Conservation (phyloP, 2,797 vertebrate species). For the Helostoma temminkii region DNA sequence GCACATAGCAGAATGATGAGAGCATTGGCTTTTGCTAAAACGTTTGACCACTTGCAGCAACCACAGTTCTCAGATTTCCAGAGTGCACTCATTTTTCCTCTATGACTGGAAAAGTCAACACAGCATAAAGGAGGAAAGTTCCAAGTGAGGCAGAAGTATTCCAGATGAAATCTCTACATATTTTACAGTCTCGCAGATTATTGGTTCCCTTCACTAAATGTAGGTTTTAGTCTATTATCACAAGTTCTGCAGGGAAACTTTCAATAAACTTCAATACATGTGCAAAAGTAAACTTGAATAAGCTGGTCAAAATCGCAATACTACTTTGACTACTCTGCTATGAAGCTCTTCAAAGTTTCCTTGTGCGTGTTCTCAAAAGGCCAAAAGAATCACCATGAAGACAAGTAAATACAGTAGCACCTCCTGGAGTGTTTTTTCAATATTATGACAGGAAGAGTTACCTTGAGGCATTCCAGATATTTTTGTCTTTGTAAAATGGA, state of each 20-base stretch:
- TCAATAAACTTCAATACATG: slow-evolving; percentile 41
- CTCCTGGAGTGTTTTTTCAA: slow-evolving; percentile 48
- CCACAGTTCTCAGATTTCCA: slow-evolving; percentile 69
- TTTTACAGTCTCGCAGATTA: slow-evolving; percentile 22
- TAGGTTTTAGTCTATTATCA: slow-evolving; percentile 19
- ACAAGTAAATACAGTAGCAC: slow-evolving; percentile 44
- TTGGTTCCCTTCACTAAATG: slow-evolving; percentile 12
- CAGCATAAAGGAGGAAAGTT: slow-evolving; percentile 50
- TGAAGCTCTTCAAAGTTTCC: slow-evolving; percentile 60
- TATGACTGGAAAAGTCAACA: slow-evolving; percentile 72
- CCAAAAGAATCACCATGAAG: slow-evolving; percentile 48
- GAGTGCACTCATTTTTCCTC: slow-evolving; percentile 54
- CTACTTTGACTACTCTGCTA: slow-evolving; percentile 16
- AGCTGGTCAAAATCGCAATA: slow-evolving; percentile 51
- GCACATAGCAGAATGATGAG: slow-evolving; percentile 74
- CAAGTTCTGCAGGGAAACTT: slow-evolving; percentile 24
- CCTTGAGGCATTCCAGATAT: slow-evolving; percentile 33
- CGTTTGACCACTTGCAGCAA: slow-evolving; percentile 58
- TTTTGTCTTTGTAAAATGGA: slow-evolving; percentile 46
- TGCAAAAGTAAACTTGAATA: slow-evolving; percentile 52
- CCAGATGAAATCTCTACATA: slow-evolving; percentile 50
- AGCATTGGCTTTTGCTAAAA: slow-evolving; percentile 52
- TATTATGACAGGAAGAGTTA: slow-evolving; percentile 64
- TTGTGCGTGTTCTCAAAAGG: slow-evolving; percentile 43
- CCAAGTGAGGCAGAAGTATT: slow-evolving; percentile 51